A percentile compares a stretch with the other conserved stretches of the same genome.
These are phyloP conservation scores for Nothocercus nigrocapillus DNA, from an alignment of 2,113 vertebrate genomes.

Conservation along the genomic window DNA sequence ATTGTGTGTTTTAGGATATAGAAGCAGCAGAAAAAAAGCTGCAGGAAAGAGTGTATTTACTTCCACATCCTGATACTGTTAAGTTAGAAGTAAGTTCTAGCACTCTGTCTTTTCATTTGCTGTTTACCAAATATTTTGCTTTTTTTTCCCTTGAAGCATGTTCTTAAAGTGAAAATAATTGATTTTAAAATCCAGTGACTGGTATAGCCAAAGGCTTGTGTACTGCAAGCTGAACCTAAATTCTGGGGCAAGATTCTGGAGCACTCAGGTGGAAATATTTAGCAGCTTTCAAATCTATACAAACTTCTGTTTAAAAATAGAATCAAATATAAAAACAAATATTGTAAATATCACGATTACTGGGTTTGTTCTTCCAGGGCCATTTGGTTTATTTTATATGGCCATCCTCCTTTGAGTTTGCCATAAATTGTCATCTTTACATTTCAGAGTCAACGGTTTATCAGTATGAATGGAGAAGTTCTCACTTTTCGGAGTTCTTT, in stretches of 20 bases:
- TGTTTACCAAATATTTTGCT: constrained; percentile 59
- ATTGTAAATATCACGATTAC: background rate
- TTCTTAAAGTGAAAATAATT: constrained; percentile 73
- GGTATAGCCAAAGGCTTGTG: constrained; percentile 65
- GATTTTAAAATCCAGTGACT: constrained; percentile 74
- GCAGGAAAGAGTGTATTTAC: constrained; percentile 48
- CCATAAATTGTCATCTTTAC: background rate
- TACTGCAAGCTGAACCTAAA: constrained; percentile 48
- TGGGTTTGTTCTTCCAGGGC: background rate
- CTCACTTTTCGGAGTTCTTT: background rate
- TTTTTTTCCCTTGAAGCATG: constrained; percentile 34
- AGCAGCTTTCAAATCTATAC: background rate
- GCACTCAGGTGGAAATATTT: constrained; percentile 54
- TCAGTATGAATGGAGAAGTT: background rate
- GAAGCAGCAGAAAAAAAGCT: constrained; percentile 79
- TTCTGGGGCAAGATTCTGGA: constrained; percentile 53
- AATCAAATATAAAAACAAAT: background rate
- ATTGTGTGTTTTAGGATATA: constrained; percentile 80
- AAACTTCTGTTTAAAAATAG: background rate
- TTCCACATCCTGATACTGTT: constrained; percentile 70
- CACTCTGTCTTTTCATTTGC: constrained; percentile 32
- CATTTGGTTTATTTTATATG: background rate
- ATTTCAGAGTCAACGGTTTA: constrained; percentile 2
- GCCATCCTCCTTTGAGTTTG: background rate
- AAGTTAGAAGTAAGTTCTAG: constrained; percentile 84